phyloP scores from a whole-genome alignment of 2,113 vertebrate genomes.

The Percina caprodes region DNA sequence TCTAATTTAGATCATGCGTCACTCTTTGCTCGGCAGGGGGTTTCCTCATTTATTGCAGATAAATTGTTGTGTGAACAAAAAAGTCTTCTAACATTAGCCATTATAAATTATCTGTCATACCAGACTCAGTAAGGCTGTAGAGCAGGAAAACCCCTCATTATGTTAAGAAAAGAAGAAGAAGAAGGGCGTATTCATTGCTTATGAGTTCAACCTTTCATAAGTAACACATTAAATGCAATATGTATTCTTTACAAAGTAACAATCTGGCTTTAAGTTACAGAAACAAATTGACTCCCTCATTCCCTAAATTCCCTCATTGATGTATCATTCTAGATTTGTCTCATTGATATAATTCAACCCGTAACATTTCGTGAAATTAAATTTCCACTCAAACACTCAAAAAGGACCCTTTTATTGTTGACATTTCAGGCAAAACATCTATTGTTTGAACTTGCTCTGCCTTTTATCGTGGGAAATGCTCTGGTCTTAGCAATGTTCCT shows the following conservation, averaged over 20 bases:
- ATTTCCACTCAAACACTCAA: constrained; percentile 4
- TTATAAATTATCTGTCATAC: neutral
- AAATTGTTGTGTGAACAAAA: neutral
- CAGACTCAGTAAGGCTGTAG: neutral
- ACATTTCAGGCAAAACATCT: constrained; percentile 49
- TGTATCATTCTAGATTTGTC: neutral
- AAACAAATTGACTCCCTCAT: neutral
- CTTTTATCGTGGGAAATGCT: constrained; percentile 40
- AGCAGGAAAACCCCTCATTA: neutral
- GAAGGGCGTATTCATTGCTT: neutral
- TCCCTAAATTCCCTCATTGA: neutral
- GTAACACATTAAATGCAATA: neutral
- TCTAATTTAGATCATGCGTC: neutral
- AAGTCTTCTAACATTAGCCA: neutral
- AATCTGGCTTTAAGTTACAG: neutral
- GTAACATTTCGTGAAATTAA: neutral
- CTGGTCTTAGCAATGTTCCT: neutral
- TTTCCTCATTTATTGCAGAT: neutral
- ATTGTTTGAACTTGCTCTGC: constrained; percentile 37
- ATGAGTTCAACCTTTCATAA: neutral
- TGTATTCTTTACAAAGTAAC: neutral
- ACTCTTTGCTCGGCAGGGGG: constrained; percentile 3
- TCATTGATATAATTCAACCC: neutral
- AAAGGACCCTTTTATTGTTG: constrained; percentile 30
- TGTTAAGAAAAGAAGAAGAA: neutral